Base-by-base conservation (phyloP, 2,797 vertebrate genomes). In the Sebastes umbrosus region DNA sequence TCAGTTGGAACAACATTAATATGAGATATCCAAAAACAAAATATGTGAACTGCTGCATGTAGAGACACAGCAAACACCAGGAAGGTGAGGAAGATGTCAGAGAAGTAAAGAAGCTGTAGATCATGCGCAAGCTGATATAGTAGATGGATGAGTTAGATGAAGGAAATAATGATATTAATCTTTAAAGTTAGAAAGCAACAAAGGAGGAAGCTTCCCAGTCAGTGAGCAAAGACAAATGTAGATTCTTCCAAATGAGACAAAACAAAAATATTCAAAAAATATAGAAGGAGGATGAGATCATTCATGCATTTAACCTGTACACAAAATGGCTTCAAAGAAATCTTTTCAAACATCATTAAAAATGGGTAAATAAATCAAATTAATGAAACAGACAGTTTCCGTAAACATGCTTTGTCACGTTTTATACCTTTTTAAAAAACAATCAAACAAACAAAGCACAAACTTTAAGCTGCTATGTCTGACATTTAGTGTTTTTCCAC, bases 61-160 rank as follows among this genome's bases (percentile, higher is more conserved):
- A 11, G 50, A 16, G 12, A 60, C 12, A 29, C 69, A 55, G 29
- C 14, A 46, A 52, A 80, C n/a, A 68, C 2, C 20, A 43, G 16
- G 66, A 60, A 24, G 64, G 20, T 20, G 57, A 69, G 54, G 25
- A 43, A 16, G 39, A 64, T 29, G 13, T 1, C 3, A 2, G 43
- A 72, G 29, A 54, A 11, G 13, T 10, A 57, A 13, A 32, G 39
- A 79, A 32, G 67, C 20, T 59, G 73, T 8, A 31, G 18, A 29
- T 79, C 77, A 90, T 86, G 90, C 79, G n/a, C 13, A 75, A 82
- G 66, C 57, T 43, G 31, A 52, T 79, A 73, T 18, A 80, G 67
- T 34, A 6, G 24, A 57, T 20, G 63, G 18, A 58, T 13, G 29
- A 59, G 34, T 36, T 27, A 29, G 14, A 71, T 8, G 5, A 36